phyloP scores from a whole-genome alignment of 1,140 invertebrate genomes.

The Matsumurasca onukii region DNA sequence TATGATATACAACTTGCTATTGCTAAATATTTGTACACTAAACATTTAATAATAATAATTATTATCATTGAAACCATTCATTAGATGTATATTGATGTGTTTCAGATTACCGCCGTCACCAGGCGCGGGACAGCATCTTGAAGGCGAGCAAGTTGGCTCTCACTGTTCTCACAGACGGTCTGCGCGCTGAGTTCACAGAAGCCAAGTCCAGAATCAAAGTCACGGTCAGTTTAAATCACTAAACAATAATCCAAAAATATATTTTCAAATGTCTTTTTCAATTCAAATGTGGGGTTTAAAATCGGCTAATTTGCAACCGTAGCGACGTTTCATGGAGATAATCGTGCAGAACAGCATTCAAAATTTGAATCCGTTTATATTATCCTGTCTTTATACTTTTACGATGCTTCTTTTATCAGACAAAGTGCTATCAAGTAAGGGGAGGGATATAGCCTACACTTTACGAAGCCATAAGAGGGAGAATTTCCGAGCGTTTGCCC shows the following conservation, averaged over 20 bases:
- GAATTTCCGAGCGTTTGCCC: no score
- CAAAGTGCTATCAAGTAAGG: no score
- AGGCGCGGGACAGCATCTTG: not conserved
- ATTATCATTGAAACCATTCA: no score
- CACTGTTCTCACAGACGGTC: constrained; percentile 57
- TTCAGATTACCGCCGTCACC: constrained; percentile 3
- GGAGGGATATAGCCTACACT: no score
- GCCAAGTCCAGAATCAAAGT: constrained; percentile 58
- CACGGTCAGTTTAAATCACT: constrained; percentile 48
- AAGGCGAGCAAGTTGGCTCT: constrained; percentile 60
- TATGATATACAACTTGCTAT: no score
- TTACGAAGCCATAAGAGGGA: no score
- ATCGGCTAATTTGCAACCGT: not conserved
- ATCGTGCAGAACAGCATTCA: not conserved
- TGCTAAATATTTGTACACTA: no score
- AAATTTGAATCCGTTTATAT: not conserved
- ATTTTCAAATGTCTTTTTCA: not conserved
- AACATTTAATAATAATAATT: no score
- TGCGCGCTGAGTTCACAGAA: constrained; percentile 57
- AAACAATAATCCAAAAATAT: not conserved
- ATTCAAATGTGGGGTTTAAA: not conserved
- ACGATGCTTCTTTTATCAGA: not conserved
- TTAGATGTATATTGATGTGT: no score
- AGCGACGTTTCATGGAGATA: not conserved
- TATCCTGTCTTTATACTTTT: not conserved